phyloP scores from a whole-genome alignment of 2,113 vertebrate species.

The Dermatemys mawii region DNA sequence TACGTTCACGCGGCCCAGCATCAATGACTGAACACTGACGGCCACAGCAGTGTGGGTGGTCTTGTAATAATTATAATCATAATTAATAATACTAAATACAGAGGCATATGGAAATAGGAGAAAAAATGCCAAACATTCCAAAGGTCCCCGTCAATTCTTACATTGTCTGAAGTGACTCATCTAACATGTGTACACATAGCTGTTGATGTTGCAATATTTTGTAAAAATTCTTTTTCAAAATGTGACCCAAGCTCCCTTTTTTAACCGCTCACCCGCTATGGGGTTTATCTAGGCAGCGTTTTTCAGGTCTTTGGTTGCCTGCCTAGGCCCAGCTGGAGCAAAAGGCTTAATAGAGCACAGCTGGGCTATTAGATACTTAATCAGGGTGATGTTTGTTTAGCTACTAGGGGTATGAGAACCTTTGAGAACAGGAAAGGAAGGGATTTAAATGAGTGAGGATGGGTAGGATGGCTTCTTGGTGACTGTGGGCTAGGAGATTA shows the following conservation, averaged over 20 bases:
- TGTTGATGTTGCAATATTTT: slow-evolving; percentile 15
- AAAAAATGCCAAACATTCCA: background rate
- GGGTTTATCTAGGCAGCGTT: background rate
- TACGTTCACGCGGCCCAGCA: background rate
- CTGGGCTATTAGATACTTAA: background rate
- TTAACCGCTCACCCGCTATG: background rate
- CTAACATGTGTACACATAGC: background rate
- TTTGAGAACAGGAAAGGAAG: background rate
- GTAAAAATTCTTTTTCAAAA: background rate
- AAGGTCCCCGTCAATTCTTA: background rate
- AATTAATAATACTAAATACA: background rate
- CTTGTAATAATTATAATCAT: background rate
- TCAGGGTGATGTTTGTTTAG: background rate
- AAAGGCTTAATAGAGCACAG: background rate
- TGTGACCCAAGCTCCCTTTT: background rate
- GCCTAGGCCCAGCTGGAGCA: background rate
- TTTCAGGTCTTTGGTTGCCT: background rate
- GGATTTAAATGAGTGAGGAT: background rate
- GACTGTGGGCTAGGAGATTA: background rate
- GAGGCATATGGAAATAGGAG: background rate
- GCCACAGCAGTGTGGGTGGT: background rate
- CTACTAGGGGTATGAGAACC: background rate
- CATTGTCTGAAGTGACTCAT: slow-evolving; percentile 2
- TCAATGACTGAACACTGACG: background rate
- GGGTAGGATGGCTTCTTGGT: background rate